Conservation (phyloP, 2,113 vertebrate genomes). For the Corythoichthys haematopterus region DNA sequence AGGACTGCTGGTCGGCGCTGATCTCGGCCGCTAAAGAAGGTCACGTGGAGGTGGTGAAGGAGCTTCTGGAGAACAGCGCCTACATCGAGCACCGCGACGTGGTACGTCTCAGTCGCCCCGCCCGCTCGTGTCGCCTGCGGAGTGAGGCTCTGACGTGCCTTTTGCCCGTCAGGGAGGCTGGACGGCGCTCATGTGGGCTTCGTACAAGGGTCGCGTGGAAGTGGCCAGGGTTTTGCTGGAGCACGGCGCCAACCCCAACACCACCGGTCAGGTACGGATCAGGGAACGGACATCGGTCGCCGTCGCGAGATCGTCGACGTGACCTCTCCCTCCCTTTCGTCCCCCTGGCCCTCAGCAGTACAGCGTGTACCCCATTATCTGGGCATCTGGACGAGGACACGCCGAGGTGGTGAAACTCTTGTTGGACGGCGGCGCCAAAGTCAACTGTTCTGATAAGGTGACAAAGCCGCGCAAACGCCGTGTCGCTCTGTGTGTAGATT, state of each 20-base stretch:
- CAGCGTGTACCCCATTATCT: slow-evolving; percentile 96
- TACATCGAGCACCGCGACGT: slow-evolving; percentile 92
- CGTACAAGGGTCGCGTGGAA: slow-evolving; percentile 87
- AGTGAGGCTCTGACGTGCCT: neutral
- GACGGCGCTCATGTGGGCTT: slow-evolving; percentile 95
- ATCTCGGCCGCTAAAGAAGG: slow-evolving; percentile 93
- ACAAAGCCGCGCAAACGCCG: slow-evolving; percentile 7
- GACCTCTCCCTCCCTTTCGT: neutral
- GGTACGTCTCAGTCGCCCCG: slow-evolving; percentile 66
- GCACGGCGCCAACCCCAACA: slow-evolving; percentile 87
- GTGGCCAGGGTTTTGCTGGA: slow-evolving; percentile 83
- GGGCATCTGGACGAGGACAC: slow-evolving; percentile 93
- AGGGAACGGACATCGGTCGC: too few species aligned
- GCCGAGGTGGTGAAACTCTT: slow-evolving; percentile 84
- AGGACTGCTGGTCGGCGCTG: slow-evolving; percentile 99
- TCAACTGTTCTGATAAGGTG: slow-evolving; percentile 98
- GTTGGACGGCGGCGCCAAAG: slow-evolving; percentile 85
- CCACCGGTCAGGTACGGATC: slow-evolving; percentile 85
- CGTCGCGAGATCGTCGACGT: too few species aligned
- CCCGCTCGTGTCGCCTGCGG: neutral
- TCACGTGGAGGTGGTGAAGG: slow-evolving; percentile 82
- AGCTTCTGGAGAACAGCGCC: slow-evolving; percentile 82
- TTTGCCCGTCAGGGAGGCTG: slow-evolving; percentile 82
- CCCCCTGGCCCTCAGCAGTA: slow-evolving; percentile 78
- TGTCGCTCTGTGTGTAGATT: too few species aligned